Evolutionary conservation across 2,113 vertebrate genomes (phyloP).

Genomic region (Lophius piscatorius): DNA sequence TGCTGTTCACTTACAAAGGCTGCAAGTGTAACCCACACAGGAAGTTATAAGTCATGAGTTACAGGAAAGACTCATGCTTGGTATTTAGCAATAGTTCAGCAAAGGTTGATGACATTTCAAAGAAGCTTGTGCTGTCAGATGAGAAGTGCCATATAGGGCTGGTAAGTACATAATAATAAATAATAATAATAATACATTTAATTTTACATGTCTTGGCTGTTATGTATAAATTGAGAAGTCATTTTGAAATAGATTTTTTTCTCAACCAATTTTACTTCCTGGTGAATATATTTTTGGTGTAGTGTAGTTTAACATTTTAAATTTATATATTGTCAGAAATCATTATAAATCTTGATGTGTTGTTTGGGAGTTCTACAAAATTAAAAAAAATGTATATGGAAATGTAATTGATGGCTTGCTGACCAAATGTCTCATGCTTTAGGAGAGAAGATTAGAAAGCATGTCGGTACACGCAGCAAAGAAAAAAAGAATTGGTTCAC

Average conservation of each 20-base stretch:
- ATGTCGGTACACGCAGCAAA: conserved; percentile 61
- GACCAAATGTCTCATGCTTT: conserved; percentile 37
- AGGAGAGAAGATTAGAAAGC: conserved; percentile 66
- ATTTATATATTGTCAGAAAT: too few relatives aligned
- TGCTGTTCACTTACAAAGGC: background rate
- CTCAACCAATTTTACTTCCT: too few relatives aligned
- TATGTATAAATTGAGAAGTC: too few relatives aligned
- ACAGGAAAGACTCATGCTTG: conserved; percentile 25
- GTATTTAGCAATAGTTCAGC: conserved; percentile 9
- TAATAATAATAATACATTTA: background rate
- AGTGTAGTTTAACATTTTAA: too few relatives aligned
- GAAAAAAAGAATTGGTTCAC: conserved; percentile 83
- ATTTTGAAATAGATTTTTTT: too few relatives aligned
- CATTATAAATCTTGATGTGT: too few relatives aligned
- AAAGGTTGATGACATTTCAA: conserved; percentile 16
- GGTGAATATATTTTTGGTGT: too few relatives aligned
- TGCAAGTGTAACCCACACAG: conserved; percentile 52
- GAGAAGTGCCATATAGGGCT: conserved; percentile 21
- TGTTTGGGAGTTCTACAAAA: too few relatives aligned
- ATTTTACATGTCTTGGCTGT: too few relatives aligned
- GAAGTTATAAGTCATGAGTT: conserved; percentile 53
- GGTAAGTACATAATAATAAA: conserved; percentile 42
- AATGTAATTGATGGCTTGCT: background rate
- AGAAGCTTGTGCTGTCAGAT: conserved; percentile 18
- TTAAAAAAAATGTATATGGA: too few relatives aligned